phyloP scores from a whole-genome alignment of 2,797 vertebrate genomes.

The Falco berigora region DNA sequence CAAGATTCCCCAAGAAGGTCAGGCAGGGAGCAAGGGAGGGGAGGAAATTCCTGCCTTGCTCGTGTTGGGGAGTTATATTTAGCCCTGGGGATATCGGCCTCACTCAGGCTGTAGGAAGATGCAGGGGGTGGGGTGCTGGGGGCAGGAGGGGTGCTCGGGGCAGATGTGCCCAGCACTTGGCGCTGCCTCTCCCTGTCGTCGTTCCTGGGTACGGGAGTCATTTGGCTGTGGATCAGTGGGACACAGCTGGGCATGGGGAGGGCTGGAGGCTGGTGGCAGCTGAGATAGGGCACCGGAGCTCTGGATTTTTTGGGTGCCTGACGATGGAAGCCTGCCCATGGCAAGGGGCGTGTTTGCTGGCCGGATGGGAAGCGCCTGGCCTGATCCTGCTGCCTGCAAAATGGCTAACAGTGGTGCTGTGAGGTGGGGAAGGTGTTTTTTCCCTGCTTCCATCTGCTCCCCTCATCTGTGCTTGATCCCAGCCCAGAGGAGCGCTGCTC shows the following conservation, averaged over 20 bases:
- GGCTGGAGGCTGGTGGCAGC: background rate
- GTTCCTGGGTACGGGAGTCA: background rate
- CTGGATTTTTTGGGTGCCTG: background rate
- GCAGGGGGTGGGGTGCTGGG: no score
- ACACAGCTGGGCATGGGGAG: background rate
- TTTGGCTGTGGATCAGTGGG: background rate
- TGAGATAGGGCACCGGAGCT: background rate
- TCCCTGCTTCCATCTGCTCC: background rate
- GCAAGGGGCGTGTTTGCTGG: background rate
- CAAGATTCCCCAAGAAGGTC: conserved; percentile 59
- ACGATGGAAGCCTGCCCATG: background rate
- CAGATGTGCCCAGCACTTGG: background rate
- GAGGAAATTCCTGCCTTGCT: conserved; percentile 41
- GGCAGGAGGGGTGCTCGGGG: background rate
- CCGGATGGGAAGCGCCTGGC: background rate
- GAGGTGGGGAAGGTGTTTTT: background rate
- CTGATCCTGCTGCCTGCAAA: background rate
- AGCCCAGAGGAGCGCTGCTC: background rate
- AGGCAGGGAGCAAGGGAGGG: conserved; percentile 13
- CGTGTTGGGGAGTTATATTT: conserved; percentile 45
- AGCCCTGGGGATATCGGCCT: conserved; percentile 2
- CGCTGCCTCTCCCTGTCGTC: rapidly evolving
- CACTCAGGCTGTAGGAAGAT: no score
- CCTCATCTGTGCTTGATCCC: background rate
- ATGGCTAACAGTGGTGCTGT: rapidly evolving